Evolutionary conservation across 2,113 vertebrate genomes (phyloP).

Genomic region (Corvus moneduloides): DNA sequence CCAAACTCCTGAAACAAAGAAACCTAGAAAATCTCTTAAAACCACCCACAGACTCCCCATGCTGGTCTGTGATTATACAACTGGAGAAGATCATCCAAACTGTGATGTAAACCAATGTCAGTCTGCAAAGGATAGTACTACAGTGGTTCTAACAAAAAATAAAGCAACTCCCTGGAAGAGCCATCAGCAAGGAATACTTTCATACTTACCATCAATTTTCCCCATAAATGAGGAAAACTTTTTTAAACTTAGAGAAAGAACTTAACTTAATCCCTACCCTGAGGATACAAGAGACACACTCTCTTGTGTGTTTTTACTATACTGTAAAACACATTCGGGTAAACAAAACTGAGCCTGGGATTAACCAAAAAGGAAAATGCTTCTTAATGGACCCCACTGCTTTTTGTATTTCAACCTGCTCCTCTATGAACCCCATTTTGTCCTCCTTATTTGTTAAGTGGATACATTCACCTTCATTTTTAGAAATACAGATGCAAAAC

Average conservation of each 20-base stretch:
- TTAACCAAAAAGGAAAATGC: background rate
- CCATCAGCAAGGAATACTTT: background rate
- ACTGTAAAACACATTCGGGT: background rate
- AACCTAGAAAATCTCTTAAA: conserved; percentile 38
- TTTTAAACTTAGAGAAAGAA: background rate
- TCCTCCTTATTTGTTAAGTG: background rate
- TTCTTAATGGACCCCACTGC: background rate
- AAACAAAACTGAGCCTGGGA: background rate
- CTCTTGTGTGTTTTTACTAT: background rate
- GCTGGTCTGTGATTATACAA: conserved; percentile 58
- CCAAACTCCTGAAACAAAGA: conserved; percentile 49
- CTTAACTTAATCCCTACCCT: background rate
- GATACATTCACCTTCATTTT: background rate
- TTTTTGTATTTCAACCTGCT: background rate
- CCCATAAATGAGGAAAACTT: background rate
- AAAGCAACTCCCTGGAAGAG: background rate
- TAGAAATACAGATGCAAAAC: background rate
- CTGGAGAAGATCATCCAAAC: conserved; percentile 59
- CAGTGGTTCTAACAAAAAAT: conserved; percentile 12
- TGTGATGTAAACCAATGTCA: conserved; percentile 50
- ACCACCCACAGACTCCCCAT: conserved; percentile 41
- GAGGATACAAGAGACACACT: background rate
- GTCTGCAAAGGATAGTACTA: background rate
- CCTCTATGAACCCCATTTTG: background rate
- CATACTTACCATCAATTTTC: background rate